These are phyloP conservation scores for Acrocephalus kingi DNA, from an alignment of 2,113 vertebrate genomes.

Conservation along the genomic window DNA sequence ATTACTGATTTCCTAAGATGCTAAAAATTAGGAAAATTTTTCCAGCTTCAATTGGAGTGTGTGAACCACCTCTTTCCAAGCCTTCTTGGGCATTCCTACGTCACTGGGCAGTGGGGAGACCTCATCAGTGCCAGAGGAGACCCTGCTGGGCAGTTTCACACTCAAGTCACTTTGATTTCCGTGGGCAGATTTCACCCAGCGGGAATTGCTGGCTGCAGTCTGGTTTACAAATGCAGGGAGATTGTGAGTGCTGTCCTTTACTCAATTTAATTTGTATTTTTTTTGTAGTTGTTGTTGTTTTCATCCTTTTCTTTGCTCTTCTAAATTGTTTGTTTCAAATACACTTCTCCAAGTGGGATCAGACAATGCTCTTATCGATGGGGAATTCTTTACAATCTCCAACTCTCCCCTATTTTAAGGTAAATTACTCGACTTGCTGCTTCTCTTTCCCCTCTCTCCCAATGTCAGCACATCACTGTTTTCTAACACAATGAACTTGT, in stretches of 20 bases:
- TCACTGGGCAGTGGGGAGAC: neutral
- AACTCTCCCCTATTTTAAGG: neutral
- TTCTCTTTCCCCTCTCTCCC: neutral
- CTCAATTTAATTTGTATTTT: neutral
- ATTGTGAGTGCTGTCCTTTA: fast-evolving
- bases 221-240: neutral
- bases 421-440: neutral
- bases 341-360: fast-evolving
- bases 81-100: neutral
- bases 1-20: neutral
- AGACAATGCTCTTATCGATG: neutral
- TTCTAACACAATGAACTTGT: neutral
- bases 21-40: neutral
- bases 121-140: neutral
- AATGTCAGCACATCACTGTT: neutral
- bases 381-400: neutral
- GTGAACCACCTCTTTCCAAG: neutral
- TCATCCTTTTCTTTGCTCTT: neutral
- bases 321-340: neutral
- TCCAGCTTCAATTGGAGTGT: neutral
- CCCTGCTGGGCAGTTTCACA: conserved; percentile 43
- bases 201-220: neutral
- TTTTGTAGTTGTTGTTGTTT: neutral
- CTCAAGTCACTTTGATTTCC: conserved; percentile 42
- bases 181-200: conserved; percentile 35